Evolutionary conservation across 2,113 vertebrate genomes (phyloP).

Genomic region (Ahaetulla prasina): DNA sequence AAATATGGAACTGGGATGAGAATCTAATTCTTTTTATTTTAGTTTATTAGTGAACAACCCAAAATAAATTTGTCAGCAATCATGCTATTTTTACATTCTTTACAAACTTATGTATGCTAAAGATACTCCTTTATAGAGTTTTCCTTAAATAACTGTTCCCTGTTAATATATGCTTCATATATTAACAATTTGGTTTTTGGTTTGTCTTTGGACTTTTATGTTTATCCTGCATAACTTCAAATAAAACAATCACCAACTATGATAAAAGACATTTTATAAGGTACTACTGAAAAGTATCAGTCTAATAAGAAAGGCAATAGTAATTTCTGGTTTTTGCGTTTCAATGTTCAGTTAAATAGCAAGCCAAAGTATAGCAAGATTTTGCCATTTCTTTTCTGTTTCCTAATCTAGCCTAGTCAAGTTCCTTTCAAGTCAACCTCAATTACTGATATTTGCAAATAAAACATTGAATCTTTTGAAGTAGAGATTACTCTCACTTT

Average conservation of each 20-base stretch:
- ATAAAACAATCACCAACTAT: not conserved
- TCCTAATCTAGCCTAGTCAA: not conserved
- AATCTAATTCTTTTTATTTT: not conserved
- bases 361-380: not conserved
- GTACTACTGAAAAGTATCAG: not conserved
- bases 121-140: not conserved
- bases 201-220: not conserved
- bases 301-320: not conserved
- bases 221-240: not conserved
- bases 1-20: not conserved
- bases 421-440: not conserved
- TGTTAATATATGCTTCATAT: not conserved
- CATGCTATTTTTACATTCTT: not conserved
- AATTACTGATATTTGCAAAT: not conserved
- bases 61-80: not conserved
- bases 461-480: not conserved
- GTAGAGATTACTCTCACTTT: constrained; percentile 30
- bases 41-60: not conserved
- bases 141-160: not conserved
- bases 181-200: not conserved
- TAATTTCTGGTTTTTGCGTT: not conserved
- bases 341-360: not conserved
- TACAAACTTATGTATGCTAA: not conserved
- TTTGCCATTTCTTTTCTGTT: not conserved
- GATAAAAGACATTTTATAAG: not conserved